These are phyloP conservation scores for Onychomys arenicola DNA, from an alignment of 2,797 vertebrate species.

Conservation along the genomic window DNA sequence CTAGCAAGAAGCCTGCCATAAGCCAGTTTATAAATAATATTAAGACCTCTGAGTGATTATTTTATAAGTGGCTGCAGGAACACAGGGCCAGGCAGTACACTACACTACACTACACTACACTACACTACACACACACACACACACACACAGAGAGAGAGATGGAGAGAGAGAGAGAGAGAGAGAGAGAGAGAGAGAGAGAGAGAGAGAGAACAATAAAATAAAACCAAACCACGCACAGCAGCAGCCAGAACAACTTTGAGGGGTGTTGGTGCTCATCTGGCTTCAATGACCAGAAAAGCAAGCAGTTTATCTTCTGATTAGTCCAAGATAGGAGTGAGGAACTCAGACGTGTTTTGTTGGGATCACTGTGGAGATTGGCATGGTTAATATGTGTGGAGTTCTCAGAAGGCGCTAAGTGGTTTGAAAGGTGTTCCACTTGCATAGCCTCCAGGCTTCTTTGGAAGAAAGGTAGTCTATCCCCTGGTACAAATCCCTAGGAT, in stretches of 20 bases:
- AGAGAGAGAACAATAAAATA: not conserved
- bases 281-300: not conserved
- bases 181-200: too few species aligned
- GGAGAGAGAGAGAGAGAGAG: too few species aligned
- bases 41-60: too few species aligned
- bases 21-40: too few species aligned
- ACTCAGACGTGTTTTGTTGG: not conserved
- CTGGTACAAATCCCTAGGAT: not conserved
- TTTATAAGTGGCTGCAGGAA: too few species aligned
- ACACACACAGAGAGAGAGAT: not conserved
- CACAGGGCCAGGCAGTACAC: too few species aligned
- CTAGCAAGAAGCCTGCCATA: too few species aligned
- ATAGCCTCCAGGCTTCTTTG: not conserved
- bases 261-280: not conserved
- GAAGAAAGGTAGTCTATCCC: not conserved
- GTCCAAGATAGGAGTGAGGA: not conserved
- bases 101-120: too few species aligned
- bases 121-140: too few species aligned
- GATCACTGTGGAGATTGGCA: not conserved
- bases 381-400: not conserved
- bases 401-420: not conserved
- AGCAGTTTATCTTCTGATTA: not conserved
- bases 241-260: not conserved
- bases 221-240: not conserved
- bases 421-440: not conserved